Base-by-base conservation (phyloP, 1,140 invertebrate species). In the Chionoecetes opilio region DNA sequence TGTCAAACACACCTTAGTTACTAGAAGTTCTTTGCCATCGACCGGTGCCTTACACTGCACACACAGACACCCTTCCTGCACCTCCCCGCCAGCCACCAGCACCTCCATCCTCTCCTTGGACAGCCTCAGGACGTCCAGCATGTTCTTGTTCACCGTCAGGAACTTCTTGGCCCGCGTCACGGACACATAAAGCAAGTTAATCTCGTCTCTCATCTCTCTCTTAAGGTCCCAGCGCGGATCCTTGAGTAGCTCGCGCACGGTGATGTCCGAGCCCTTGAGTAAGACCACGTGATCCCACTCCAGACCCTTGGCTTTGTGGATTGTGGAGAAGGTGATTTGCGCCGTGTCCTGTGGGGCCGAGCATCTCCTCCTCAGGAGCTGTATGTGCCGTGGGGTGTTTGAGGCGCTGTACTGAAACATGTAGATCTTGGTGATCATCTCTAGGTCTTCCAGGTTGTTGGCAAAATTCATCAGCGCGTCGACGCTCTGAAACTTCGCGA, bases 261-360 rank as follows among this genome's bases (percentile, higher is more conserved):
- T 53, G 46, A 53, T 53, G 46, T 0, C 9, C 11, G 8, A 53
- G 11, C 11, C 0, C 75, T 96, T 94, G 21, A 94, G 53, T 85
- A 96, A 38, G 2, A 93, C 92, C 32, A 96, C 96, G 84, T 86
- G 88, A 26, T 96, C 95, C 92, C 94, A 96, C 86, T 96, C 96
- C 31, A 96, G 95, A 21, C 96, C 96, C 53, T 96, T 96, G 26
- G 96, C 41, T 35, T 96, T 96, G 96, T 96, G 96, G 8, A 94
- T 94, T 26, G 96, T 96, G 32, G 91, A 94, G 75, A 96, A 96
- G 14, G 93, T 91, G 3, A 96, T 63, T 41, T 96, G 93, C 31
- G 93, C 91, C 3, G 38, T 21, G 14, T 34, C 11, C 2, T n/a
- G 21, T 3, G n/a, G 17, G 21, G 11, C 53, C 17, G 6, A 32